phyloP scores from a whole-genome alignment of 2,113 vertebrate species.

The Tenebrosternarchus preto region DNA sequence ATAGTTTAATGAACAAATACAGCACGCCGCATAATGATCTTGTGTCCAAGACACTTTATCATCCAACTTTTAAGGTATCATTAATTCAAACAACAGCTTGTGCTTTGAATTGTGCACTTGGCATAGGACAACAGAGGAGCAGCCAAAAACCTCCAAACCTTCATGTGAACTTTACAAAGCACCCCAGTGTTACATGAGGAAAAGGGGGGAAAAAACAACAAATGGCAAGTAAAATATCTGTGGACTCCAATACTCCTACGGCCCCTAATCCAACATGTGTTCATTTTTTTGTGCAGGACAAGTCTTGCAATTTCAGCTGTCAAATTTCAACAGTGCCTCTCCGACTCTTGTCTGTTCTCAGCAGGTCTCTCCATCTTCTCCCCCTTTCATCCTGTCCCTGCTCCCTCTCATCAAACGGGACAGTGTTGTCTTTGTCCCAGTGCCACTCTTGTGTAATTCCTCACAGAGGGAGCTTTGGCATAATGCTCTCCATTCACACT shows the following conservation, averaged over 20 bases:
- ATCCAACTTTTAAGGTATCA: not conserved
- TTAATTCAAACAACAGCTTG: constrained; percentile 3
- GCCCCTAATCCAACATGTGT: constrained; percentile 12
- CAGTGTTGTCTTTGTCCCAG: constrained; percentile 63
- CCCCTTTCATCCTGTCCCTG: constrained; percentile 34
- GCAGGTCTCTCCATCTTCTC: constrained; percentile 30
- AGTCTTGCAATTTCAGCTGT: constrained; percentile 47
- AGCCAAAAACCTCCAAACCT: constrained; percentile 11
- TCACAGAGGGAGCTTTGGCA: constrained; percentile 50
- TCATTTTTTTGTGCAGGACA: constrained; percentile 15
- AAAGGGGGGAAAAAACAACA: constrained; percentile 14
- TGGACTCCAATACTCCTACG: not conserved
- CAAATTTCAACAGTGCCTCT: constrained; percentile 28
- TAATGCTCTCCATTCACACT: constrained; percentile 55
- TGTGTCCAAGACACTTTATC: not conserved
- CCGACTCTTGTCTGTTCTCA: constrained; percentile 22
- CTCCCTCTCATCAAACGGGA: constrained; percentile 45
- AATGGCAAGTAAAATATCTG: constrained; percentile 20
- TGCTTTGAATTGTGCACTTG: constrained; percentile 25
- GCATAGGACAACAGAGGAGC: constrained; percentile 8
- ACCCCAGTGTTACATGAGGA: not conserved
- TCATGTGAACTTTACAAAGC: constrained; percentile 17
- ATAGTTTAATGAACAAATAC: not conserved
- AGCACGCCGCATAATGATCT: not conserved
- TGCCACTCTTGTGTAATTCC: constrained; percentile 59